These are phyloP conservation scores for Pomacea canaliculata DNA, from an alignment of 2,888 invertebrate genomes.

Conservation along the genomic window DNA sequence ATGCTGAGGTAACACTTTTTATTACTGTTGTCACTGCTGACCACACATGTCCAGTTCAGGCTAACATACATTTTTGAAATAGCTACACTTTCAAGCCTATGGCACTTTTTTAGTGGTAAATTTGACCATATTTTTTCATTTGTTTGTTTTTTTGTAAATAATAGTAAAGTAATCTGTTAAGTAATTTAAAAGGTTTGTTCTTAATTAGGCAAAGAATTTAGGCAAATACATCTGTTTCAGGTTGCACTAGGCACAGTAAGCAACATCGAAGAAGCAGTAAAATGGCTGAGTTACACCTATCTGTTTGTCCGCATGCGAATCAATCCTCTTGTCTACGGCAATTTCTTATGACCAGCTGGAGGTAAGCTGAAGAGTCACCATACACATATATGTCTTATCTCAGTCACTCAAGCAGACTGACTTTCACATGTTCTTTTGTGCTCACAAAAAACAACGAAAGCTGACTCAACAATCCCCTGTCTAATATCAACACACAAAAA, in stretches of 20 bases:
- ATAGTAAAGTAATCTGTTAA: too few species aligned
- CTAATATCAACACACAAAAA: neutral
- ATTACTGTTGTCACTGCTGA: neutral
- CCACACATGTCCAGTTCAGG: neutral
- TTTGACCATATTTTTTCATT: too few species aligned
- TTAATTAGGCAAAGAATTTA: too few species aligned
- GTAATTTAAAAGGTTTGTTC: too few species aligned
- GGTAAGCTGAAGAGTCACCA: conserved; percentile 37
- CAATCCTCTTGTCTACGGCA: conserved; percentile 86
- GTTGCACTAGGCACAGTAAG: conserved; percentile 95
- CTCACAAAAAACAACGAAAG: neutral
- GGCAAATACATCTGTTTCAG: conserved; percentile 68
- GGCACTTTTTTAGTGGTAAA: too few species aligned
- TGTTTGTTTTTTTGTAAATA: too few species aligned
- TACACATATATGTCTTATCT: too few species aligned
- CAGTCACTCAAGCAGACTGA: neutral
- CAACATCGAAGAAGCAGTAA: conserved; percentile 94
- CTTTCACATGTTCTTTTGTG: neutral
- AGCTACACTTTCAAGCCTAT: too few species aligned
- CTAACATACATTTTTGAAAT: too few species aligned
- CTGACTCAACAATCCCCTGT: too few species aligned
- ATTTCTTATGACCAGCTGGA: conserved; percentile 74
- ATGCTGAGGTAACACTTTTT: conserved; percentile 84
- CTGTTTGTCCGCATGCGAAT: conserved; percentile 92
- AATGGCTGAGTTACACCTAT: conserved; percentile 98